Base-by-base conservation (phyloP, 2,797 vertebrate species). In the Lutjanus argentimaculatus region DNA sequence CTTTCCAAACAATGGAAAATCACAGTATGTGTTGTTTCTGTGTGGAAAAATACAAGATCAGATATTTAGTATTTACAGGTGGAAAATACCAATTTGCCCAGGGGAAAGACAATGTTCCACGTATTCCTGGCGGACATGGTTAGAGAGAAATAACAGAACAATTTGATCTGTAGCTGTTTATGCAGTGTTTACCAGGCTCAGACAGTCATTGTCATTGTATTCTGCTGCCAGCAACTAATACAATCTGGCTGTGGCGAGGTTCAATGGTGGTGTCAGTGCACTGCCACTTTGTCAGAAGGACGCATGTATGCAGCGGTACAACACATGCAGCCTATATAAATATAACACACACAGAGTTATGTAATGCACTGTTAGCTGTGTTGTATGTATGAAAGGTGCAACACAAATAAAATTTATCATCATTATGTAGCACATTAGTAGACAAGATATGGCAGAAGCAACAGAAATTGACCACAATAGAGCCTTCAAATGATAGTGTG, bases 1-100 rank as follows among this genome's bases (percentile, higher is more conserved):
- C 63, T 79, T 63, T 85, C 74, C 59, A 69, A 90, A 88, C 53
- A 90, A 76, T 4, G 56, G 68, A 89, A 90, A 90, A 85, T 63
- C 57, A 36, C 72, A 14, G 62, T 21, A 25, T 64, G 48, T 43
- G 16, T 74, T 79, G 43, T 71, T 78, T 76, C 68, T 68, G 15
- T 71, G 52, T 82, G 80, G 79, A 84, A 88, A 82, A 85, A 56
- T 62, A 77, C 73, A 45, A 30, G 49, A 65, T 79, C 48, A 61
- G 70, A 77, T 78, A 75, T 89, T 80, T 80, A 69, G 59, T 21
- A 75, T 57, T 75, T 74, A 63, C 77, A 81, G 76, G 86, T 83
- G 83, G 84, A 89, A 76, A 79, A 65, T 75, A 83, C 74, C 68
- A 67, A 14, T 83, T 79, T 74, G 8, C 77, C 80, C 21, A 1